These are phyloP conservation scores for Drosophila jambulina DNA, from an alignment of 1,140 invertebrate genomes.

Conservation along the genomic window DNA sequence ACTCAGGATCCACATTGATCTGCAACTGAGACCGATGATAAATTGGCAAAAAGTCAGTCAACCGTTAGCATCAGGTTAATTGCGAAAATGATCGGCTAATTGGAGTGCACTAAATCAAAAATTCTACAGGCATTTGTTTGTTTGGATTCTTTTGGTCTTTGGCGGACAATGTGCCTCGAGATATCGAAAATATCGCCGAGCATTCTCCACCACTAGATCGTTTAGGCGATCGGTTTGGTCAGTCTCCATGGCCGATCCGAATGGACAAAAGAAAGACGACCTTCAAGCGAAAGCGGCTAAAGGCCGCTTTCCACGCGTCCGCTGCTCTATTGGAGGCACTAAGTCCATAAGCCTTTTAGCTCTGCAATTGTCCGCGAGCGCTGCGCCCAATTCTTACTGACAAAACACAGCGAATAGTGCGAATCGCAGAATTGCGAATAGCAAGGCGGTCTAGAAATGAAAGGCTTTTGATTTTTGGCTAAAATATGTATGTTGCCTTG, in stretches of 20 bases:
- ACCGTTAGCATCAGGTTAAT: constrained; percentile 37
- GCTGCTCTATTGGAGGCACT: constrained; percentile 28
- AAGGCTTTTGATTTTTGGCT: constrained; percentile 72
- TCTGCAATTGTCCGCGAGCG: constrained; percentile 66
- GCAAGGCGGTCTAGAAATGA: constrained; percentile 56
- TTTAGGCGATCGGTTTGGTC: constrained; percentile 26
- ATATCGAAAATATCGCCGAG: constrained; percentile 17
- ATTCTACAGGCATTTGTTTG: constrained; percentile 40
- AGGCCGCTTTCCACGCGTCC: constrained; percentile 61
- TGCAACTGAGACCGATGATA: constrained; percentile 1
- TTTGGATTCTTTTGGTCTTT: constrained; percentile 16
- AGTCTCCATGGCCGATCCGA: constrained; percentile 38
- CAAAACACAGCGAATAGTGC: constrained; percentile 49
- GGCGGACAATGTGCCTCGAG: constrained; percentile 35
- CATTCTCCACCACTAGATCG: constrained; percentile 35
- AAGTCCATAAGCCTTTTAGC: constrained; percentile 81
- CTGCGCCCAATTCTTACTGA: constrained; percentile 77
- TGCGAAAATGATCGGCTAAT: constrained; percentile 33
- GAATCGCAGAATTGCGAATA: constrained; percentile 5
- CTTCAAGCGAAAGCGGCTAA: constrained; percentile 69
- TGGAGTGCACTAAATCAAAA: constrained; percentile 49
- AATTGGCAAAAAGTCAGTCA: constrained; percentile 3
- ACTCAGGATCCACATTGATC: constrained; percentile 1
- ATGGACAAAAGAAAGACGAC: constrained; percentile 57
- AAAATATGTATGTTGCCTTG: constrained; percentile 46